Evolutionary conservation across 2,888 invertebrate species (phyloP).

Genomic region (Lycia hirtaria): DNA sequence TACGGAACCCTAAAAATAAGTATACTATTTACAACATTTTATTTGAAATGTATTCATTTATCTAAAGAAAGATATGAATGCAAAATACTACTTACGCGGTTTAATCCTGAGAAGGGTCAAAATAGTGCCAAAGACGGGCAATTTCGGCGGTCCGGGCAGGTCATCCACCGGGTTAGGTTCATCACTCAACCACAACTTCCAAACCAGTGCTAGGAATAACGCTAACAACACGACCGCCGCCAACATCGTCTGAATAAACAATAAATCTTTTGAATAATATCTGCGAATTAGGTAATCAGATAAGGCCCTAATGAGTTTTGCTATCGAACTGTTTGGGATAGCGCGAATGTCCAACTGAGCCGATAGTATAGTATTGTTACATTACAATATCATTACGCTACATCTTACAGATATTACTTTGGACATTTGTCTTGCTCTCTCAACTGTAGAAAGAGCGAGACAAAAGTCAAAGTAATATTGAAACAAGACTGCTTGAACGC

Average conservation of each 20-base stretch:
- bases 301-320: too few species aligned
- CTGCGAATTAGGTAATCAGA: constrained; percentile 1
- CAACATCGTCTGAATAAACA: constrained; percentile 3
- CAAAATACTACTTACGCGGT: constrained; percentile 18
- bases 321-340: too few species aligned
- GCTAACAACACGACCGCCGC: constrained; percentile 1
- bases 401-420: too few species aligned
- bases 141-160: constrained; percentile 18
- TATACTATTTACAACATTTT: too few species aligned
- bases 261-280: background rate
- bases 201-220: background rate
- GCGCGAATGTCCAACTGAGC: too few species aligned
- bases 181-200: constrained; percentile 8
- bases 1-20: too few species aligned
- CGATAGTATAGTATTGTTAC: too few species aligned
- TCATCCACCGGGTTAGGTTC: constrained; percentile 21
- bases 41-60: background rate
- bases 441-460: too few species aligned
- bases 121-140: constrained; percentile 20
- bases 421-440: too few species aligned
- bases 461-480: too few species aligned
- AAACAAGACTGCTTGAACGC: too few species aligned
- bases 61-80: background rate
- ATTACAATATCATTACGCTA: too few species aligned
- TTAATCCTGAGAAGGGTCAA: constrained; percentile 12